phyloP scores from a whole-genome alignment of 2,797 vertebrate species.

The Sitta carolinensis region DNA sequence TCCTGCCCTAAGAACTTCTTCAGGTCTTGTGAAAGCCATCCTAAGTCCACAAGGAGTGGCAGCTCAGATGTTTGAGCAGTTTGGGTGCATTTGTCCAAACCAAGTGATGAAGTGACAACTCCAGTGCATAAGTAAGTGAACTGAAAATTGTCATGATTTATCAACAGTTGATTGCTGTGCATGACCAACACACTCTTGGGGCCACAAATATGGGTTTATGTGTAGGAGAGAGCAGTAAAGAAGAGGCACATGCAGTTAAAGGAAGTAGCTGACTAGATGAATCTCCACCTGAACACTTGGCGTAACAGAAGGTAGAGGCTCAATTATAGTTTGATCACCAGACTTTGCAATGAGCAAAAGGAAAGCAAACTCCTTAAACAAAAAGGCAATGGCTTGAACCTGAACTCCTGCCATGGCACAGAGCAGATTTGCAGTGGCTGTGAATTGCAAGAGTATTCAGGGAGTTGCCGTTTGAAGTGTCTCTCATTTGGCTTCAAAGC shows the following conservation, averaged over 20 bases:
- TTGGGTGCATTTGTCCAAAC: not conserved
- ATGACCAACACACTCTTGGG: not conserved
- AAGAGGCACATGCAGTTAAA: not conserved
- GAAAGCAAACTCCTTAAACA: not conserved
- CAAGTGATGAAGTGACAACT: not conserved
- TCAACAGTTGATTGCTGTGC: not conserved
- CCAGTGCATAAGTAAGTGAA: not conserved
- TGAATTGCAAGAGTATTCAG: not conserved
- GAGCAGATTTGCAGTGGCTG: not conserved
- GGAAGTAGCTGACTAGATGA: not conserved
- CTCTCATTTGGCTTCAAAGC: not conserved
- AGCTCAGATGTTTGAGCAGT: not conserved
- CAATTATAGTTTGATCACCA: not conserved
- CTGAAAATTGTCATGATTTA: not conserved
- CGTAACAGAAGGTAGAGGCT: not conserved
- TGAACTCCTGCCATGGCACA: not conserved
- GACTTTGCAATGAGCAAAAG: not conserved
- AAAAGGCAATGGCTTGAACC: not conserved
- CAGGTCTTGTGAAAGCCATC: not conserved
- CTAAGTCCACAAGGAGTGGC: not conserved
- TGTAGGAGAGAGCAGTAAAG: not conserved
- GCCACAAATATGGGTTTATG: fast-evolving
- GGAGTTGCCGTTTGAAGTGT: not conserved
- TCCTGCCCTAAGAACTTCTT: not conserved
- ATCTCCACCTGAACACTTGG: not conserved